These are phyloP conservation scores for Melipona beecheii DNA, from an alignment of 2,888 invertebrate genomes.

Conservation along the genomic window DNA sequence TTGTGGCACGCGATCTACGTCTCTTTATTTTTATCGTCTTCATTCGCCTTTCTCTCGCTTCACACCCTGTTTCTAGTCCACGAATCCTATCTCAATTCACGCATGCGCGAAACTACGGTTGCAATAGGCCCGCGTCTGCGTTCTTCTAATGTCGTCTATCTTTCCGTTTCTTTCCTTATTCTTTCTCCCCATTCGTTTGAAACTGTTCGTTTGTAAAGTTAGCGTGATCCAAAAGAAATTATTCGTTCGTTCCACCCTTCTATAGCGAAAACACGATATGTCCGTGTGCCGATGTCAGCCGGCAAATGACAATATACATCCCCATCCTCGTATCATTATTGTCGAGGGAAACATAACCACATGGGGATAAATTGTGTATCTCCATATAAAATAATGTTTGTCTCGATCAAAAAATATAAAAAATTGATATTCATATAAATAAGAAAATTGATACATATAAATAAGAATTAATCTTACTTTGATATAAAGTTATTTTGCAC, in stretches of 20 bases:
- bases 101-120: slow-evolving; percentile 49
- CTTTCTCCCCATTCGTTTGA: slow-evolving; percentile 5
- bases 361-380: slow-evolving; percentile 21
- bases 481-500: background rate
- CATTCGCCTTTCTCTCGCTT: slow-evolving; percentile 21
- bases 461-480: background rate
- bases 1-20: background rate
- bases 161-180: slow-evolving; percentile 23
- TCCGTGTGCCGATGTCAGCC: slow-evolving; percentile 42
- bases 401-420: background rate
- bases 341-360: slow-evolving; percentile 10
- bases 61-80: slow-evolving; percentile 25
- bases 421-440: background rate
- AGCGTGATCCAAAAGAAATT: slow-evolving; percentile 46
- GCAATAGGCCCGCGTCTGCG: slow-evolving; percentile 32
- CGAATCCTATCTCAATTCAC: slow-evolving; percentile 37
- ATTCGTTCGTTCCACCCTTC: slow-evolving; percentile 21
- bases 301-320: slow-evolving; percentile 51
- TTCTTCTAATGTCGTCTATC: slow-evolving; percentile 15
- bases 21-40: background rate
- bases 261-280: slow-evolving; percentile 9
- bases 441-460: background rate
- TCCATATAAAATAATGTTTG: background rate
- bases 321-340: slow-evolving; percentile 29
- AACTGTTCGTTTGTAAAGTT: slow-evolving; percentile 24